Evolutionary conservation across 2,888 invertebrate genomes (phyloP), one percentile per base, ranked within the genome.

Genomic region (Himalopsyche japonica): DNA sequence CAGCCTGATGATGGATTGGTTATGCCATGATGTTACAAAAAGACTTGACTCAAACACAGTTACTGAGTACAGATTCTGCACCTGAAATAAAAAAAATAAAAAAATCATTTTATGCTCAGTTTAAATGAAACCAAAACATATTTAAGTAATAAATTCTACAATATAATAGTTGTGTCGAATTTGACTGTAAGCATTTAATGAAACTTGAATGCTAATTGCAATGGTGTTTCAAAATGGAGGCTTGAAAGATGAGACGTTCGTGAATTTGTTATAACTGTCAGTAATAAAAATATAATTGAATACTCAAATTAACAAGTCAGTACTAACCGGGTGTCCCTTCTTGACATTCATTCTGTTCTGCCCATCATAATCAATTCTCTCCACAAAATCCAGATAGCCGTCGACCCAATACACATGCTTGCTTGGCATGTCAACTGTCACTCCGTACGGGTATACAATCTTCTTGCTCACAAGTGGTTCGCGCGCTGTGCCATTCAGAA

Each of bases 401-500:
- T 97, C 97, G 82, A 95, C 94, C 96, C 96, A 97, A 90, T 96
- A 97, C 30, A 97, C 93, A 88, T 93, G 93, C 88, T 94, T 92
- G 80, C 93, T 93, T 49, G 96, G 94, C 87, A 94, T 93, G 91
- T 97, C 97, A 80, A 96, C 92, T 24, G 95, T 92, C 47, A 97
- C 92, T 83, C 95, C 95, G 87, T 94, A 93, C 0, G 97, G 97
- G 91, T 96, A 96, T 87, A 96, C 95, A 85, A 97, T 95, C 90
- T 95, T 94, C 78, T 93, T 92, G 79, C 92, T 90, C 6, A 95
- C 95, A 86, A 97, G 89, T n/a, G 91, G 88, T 76, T 90, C 92
- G 82, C 94, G 91, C 87, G 91, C 93, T n/a, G 90, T 90, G 82
- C 96, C 96, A 89, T 94, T 94, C 89, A 96, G 92, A 87, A 91